Evolutionary conservation across 2,113 vertebrate genomes (phyloP).

Genomic region (Cavia aperea): DNA sequence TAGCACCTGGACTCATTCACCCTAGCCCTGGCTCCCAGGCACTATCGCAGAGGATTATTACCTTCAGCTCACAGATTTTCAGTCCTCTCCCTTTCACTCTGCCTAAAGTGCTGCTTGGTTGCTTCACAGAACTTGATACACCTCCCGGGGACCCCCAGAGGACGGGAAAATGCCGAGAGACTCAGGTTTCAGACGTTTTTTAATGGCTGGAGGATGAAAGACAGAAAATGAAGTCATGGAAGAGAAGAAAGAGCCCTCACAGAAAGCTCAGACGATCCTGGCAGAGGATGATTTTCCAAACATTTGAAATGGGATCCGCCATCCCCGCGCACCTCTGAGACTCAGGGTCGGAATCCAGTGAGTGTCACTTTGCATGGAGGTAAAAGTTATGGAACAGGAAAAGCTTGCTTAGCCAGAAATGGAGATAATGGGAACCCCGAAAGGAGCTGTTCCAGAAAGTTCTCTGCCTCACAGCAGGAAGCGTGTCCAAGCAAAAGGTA

Average conservation of each 20-base stretch:
- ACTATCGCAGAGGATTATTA: background rate
- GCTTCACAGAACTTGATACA: conserved; percentile 22
- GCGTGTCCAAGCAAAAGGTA: background rate
- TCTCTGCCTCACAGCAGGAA: background rate
- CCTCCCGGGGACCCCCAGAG: background rate
- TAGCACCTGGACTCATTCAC: background rate
- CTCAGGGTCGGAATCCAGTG: background rate
- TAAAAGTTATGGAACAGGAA: conserved; percentile 3
- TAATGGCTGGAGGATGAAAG: conserved; percentile 32
- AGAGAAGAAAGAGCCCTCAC: background rate
- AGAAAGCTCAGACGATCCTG: background rate
- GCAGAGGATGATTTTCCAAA: background rate
- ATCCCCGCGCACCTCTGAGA: background rate
- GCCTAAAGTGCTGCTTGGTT: background rate
- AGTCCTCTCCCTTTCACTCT: background rate
- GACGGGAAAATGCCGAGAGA: conserved; percentile 2
- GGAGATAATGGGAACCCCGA: background rate
- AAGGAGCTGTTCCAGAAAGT: background rate
- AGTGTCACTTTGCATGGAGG: background rate
- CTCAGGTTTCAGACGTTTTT: conserved; percentile 47
- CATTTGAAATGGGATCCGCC: background rate
- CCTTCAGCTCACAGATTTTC: background rate
- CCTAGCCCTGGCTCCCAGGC: background rate
- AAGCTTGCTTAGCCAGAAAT: conserved; percentile 29
- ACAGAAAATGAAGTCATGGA: background rate